Evolutionary conservation across 2,113 vertebrate genomes (phyloP).

Genomic region (Daubentonia madagascariensis): DNA sequence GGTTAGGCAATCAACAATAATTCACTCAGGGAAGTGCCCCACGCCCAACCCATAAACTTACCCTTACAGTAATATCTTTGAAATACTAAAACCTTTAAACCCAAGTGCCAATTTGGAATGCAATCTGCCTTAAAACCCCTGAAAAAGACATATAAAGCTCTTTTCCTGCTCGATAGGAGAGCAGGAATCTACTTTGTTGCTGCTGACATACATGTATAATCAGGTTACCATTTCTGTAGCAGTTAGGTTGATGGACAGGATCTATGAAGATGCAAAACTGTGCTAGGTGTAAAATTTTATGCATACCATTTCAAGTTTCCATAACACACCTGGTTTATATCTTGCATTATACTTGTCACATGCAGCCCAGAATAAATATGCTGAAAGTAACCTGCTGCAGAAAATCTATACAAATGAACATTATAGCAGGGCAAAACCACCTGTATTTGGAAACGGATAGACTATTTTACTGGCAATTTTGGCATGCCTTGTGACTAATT

Average conservation of each 20-base stretch:
- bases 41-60: conserved; percentile 79
- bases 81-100: conserved; percentile 69
- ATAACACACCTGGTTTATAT: background rate
- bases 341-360: background rate
- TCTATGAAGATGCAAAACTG: conserved; percentile 15
- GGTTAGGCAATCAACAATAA: conserved; percentile 86
- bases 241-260: conserved; percentile 36
- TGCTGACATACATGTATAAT: background rate
- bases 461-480: background rate
- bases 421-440: background rate
- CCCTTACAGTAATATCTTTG: conserved; percentile 70
- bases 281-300: background rate
- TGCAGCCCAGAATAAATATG: background rate
- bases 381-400: background rate
- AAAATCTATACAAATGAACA: conserved; percentile 14
- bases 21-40: conserved; percentile 81
- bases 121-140: conserved; percentile 48
- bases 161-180: conserved; percentile 59
- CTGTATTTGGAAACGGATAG: background rate
- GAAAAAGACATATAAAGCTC: background rate
- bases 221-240: conserved; percentile 25
- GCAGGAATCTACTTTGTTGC: conserved; percentile 32
- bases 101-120: conserved; percentile 69
- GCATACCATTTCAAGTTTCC: background rate
- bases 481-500: background rate